phyloP scores from a whole-genome alignment of 1,140 invertebrate species.

The Acromyrmex heyeri region DNA sequence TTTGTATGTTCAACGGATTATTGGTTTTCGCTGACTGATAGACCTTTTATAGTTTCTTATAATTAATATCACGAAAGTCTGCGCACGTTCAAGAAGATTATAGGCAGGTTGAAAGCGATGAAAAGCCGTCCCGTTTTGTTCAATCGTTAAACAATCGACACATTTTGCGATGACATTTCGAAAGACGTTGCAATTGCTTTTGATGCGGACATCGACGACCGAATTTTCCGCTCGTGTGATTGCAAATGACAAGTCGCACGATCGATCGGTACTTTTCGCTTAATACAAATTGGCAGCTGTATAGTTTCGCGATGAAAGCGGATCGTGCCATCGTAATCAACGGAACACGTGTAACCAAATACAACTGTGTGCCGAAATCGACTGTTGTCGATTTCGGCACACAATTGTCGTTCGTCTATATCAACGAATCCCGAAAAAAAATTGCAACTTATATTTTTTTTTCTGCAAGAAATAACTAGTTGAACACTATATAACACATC shows the following conservation, averaged over 20 bases:
- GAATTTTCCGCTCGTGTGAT: conserved; percentile 17
- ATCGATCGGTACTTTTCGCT: conserved; percentile 20
- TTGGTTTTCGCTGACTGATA: conserved; percentile 7
- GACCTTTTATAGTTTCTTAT: conserved; percentile 18
- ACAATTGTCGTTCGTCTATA: neutral
- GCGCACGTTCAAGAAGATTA: conserved; percentile 1
- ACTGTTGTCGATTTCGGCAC: conserved; percentile 14
- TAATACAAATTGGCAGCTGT: conserved; percentile 42
- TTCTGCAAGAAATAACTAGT: neutral
- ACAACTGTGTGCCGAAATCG: conserved; percentile 4
- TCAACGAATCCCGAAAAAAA: neutral
- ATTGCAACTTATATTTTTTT: conserved; percentile 20
- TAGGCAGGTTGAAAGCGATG: neutral
- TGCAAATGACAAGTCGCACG: conserved; percentile 32
- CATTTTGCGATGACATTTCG: neutral
- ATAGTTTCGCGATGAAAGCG: conserved; percentile 28
- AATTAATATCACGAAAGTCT: neutral
- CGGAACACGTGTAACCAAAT: conserved; percentile 43
- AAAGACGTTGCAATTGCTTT: conserved; percentile 5
- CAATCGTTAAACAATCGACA: conserved; percentile 28
- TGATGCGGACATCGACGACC: neutral
- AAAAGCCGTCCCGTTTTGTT: neutral
- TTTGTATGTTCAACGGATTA: neutral
- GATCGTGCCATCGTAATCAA: conserved; percentile 52
- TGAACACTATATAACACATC: neutral